phyloP scores from a whole-genome alignment of 2,888 invertebrate species.

The Cheilosia scutellata region DNA sequence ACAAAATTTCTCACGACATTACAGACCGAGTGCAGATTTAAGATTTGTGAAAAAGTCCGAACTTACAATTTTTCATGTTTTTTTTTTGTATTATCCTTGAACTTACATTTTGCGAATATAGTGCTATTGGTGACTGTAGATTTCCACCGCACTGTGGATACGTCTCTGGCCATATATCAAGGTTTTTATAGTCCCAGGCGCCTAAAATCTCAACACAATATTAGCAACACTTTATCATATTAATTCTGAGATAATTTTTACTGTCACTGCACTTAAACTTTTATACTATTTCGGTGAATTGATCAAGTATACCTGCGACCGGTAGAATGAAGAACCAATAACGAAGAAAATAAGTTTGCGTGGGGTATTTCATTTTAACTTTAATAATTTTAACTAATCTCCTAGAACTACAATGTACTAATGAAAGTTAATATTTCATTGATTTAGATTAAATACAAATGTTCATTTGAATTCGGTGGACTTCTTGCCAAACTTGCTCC shows the following conservation, averaged over 20 bases:
- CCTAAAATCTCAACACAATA: slow-evolving; percentile 30
- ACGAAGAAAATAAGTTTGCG: slow-evolving; percentile 9
- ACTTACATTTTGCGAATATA: slow-evolving; percentile 79
- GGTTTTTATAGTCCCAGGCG: slow-evolving; percentile 78
- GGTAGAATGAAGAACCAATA: slow-evolving; percentile 66
- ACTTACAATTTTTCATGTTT: too few relatives aligned
- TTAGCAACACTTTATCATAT: background rate
- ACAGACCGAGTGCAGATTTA: too few relatives aligned
- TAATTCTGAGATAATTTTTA: too few relatives aligned
- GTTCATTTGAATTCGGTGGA: background rate
- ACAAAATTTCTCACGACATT: too few relatives aligned
- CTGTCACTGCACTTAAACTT: background rate
- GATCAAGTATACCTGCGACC: slow-evolving; percentile 46
- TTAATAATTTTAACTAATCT: slow-evolving; percentile 1
- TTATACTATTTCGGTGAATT: background rate
- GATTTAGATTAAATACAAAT: slow-evolving; percentile 35
- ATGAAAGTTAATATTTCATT: slow-evolving; percentile 32
- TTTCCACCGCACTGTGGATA: slow-evolving; percentile 87
- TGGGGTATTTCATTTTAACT: slow-evolving; percentile 32
- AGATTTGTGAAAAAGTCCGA: too few relatives aligned
- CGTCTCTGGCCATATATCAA: slow-evolving; percentile 85
- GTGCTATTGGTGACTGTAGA: slow-evolving; percentile 86
- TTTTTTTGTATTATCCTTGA: too few relatives aligned
- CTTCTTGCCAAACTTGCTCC: slow-evolving; percentile 35
- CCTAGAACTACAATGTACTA: slow-evolving; percentile 25